Percentiles rank a stretch among this genome's conserved stretches.
These are phyloP conservation scores for Mesoclemmys tuberculata DNA, from an alignment of 2,113 vertebrate genomes.

Conservation along the genomic window DNA sequence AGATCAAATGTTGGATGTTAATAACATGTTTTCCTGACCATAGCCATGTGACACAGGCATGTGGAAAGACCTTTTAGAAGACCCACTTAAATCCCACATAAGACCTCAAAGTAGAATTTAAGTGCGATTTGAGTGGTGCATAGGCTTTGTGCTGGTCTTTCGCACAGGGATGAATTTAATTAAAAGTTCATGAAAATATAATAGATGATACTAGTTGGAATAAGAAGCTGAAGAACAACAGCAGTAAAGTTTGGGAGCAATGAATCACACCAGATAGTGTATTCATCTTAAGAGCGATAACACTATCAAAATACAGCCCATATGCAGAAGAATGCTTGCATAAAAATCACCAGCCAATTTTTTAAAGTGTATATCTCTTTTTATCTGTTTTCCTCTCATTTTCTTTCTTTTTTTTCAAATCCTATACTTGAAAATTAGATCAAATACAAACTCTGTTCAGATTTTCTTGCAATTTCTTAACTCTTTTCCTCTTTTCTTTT, in stretches of 20 bases:
- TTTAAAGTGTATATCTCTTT: neutral
- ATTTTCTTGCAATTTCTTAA: constrained; percentile 61
- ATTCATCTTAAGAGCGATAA: neutral
- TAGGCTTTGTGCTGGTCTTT: neutral
- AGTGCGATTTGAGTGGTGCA: rapidly evolving
- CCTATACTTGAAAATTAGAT: constrained; percentile 70
- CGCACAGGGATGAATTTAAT: neutral
- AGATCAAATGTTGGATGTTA: neutral
- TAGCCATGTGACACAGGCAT: neutral
- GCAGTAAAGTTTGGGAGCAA: neutral
- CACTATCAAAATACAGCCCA: neutral
- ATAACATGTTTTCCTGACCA: neutral
- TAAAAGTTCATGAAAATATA: neutral
- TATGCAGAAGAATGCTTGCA: neutral
- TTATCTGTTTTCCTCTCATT: neutral
- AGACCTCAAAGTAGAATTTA: neutral
- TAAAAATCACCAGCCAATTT: neutral
- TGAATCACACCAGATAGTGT: neutral
- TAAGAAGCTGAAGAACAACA: neutral
- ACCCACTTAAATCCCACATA: neutral
- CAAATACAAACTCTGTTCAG: constrained; percentile 29
- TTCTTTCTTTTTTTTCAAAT: constrained; percentile 21
- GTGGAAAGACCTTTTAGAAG: neutral
- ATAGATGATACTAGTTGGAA: neutral
- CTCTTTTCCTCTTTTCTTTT: constrained; percentile 36